These are phyloP conservation scores for Emydura subglobosa DNA, from an alignment of 2,113 vertebrate genomes.

Conservation along the genomic window DNA sequence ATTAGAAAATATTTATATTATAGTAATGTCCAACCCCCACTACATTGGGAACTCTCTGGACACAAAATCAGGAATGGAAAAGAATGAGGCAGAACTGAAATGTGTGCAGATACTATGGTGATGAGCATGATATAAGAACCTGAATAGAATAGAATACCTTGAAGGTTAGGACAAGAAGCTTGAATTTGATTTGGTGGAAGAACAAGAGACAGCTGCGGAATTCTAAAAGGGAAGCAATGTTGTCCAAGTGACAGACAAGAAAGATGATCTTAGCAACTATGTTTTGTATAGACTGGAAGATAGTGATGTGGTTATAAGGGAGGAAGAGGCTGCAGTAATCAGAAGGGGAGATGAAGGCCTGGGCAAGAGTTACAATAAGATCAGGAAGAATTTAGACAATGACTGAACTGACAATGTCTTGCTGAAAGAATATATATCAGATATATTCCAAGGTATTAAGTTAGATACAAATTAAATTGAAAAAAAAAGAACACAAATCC, in stretches of 20 bases:
- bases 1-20: background rate
- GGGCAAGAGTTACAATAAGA: background rate
- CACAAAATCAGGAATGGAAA: background rate
- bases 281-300: background rate
- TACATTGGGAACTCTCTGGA: background rate
- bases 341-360: background rate
- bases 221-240: background rate
- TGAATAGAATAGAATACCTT: background rate
- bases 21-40: background rate
- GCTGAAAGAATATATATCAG: background rate
- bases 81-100: background rate
- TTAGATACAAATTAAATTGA: background rate
- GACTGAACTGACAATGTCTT: background rate
- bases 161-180: background rate
- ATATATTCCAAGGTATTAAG: slow-evolving; percentile 18
- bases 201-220: background rate
- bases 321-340: background rate
- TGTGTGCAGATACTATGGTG: background rate
- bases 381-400: background rate
- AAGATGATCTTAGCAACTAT: background rate
- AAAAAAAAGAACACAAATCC: background rate
- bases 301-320: background rate
- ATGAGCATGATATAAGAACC: background rate
- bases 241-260: background rate
- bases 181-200: background rate